phyloP scores from a whole-genome alignment of 2,113 vertebrate species.

The Epinephelus fuscoguttatus region DNA sequence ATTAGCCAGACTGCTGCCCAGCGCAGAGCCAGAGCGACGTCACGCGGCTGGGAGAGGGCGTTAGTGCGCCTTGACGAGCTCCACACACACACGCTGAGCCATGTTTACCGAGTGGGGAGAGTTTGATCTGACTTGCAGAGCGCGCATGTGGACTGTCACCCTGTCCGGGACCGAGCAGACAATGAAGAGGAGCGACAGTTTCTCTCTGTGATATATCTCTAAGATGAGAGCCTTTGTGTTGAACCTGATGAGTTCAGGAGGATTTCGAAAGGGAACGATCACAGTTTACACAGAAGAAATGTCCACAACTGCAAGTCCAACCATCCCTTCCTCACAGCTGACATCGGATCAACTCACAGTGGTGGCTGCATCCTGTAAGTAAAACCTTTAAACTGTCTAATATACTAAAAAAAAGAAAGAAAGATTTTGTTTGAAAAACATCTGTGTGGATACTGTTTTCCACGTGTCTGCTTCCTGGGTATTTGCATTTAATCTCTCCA shows the following conservation, averaged over 20 bases:
- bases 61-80: conserved; percentile 48
- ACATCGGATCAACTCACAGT: conserved; percentile 80
- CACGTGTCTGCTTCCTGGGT: background rate
- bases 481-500: background rate
- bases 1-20: conserved; percentile 23
- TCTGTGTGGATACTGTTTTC: background rate
- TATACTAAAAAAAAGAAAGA: background rate
- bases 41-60: conserved; percentile 54
- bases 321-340: conserved; percentile 65
- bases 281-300: conserved; percentile 73
- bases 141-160: conserved; percentile 52
- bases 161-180: conserved; percentile 9
- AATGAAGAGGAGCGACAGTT: conserved; percentile 25
- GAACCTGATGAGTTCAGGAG: conserved; percentile 43
- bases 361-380: conserved; percentile 84
- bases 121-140: conserved; percentile 46
- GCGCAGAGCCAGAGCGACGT: conserved; percentile 52
- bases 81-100: conserved; percentile 33
- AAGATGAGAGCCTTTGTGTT: conserved; percentile 57
- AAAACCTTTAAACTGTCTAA: conserved; percentile 1
- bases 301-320: conserved; percentile 76
- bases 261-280: conserved; percentile 47
- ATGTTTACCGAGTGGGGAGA: conserved; percentile 44
- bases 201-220: background rate
- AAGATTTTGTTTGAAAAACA: background rate